Percentiles rank a stretch among this genome's conserved stretches.
Evolutionary conservation across 2,888 invertebrate species (phyloP).

Genomic region (Neocrepidodera transversa): DNA sequence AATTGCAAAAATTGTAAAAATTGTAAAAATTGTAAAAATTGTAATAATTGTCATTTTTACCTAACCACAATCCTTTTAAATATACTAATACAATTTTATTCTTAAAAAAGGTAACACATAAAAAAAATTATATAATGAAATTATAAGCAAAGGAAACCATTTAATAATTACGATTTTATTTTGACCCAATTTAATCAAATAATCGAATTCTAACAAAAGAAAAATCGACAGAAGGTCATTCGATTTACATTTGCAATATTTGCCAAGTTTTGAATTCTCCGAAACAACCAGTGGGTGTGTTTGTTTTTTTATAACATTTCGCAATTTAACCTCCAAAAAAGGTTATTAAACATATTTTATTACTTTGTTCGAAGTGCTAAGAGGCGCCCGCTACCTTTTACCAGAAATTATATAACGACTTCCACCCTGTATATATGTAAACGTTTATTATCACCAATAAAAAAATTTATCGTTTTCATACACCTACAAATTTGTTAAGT

Average conservation of each 20-base stretch:
- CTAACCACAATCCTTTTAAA: too few species aligned
- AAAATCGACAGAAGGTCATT: constrained; percentile 1
- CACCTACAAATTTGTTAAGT: constrained; percentile 1
- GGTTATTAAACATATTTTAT: constrained; percentile 12
- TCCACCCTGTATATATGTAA: too few species aligned
- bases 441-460: too few species aligned
- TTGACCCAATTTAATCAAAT: constrained; percentile 7
- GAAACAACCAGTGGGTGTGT: neutral
- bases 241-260: constrained; percentile 6
- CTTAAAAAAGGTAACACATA: too few species aligned
- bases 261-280: neutral
- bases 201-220: neutral
- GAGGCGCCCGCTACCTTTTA: neutral
- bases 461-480: neutral
- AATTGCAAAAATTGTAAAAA: too few species aligned
- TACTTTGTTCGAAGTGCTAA: neutral
- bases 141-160: too few species aligned
- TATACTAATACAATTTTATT: too few species aligned
- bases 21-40: too few species aligned
- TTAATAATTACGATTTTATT: too few species aligned
- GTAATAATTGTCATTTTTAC: too few species aligned
- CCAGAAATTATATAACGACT: neutral
- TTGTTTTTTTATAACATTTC: constrained; percentile 11
- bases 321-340: constrained; percentile 34
- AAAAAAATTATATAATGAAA: too few species aligned